These are phyloP conservation scores for Axea sp. DNA, from an alignment of 2,888 invertebrate species.

Conservation along the genomic window DNA sequence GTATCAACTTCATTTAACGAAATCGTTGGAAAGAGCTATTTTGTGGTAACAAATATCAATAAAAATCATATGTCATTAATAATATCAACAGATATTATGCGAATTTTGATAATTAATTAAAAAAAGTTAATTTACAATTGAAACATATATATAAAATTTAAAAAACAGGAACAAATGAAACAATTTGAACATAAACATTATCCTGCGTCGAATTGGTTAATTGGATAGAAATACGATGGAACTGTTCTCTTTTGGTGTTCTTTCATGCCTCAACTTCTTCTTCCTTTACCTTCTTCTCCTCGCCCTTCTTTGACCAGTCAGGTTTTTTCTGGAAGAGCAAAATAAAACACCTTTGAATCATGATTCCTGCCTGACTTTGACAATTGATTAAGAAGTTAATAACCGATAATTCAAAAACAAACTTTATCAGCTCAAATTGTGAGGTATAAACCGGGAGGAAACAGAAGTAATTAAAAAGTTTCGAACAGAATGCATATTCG, in stretches of 20 bases:
- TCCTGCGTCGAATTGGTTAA: conserved; percentile 56
- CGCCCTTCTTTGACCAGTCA: conserved; percentile 96
- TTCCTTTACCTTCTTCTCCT: conserved; percentile 92
- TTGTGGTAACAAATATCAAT: too few relatives aligned
- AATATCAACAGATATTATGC: too few relatives aligned
- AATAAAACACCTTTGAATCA: conserved; percentile 54
- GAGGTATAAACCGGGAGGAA: not conserved
- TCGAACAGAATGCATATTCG: too few relatives aligned
- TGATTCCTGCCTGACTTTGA: not conserved
- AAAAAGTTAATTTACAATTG: conserved; percentile 1
- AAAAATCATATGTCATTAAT: too few relatives aligned
- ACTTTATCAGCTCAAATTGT: conserved; percentile 26
- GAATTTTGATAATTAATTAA: too few relatives aligned
- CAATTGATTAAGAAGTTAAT: conserved; percentile 32
- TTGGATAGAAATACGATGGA: conserved; percentile 59
- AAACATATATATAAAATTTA: conserved; percentile 11
- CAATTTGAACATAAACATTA: conserved; percentile 59
- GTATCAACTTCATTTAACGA: too few relatives aligned
- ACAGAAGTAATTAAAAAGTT: conserved; percentile 10
- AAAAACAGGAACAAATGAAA: conserved; percentile 40
- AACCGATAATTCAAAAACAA: conserved; percentile 26
- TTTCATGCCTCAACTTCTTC: conserved; percentile 91
- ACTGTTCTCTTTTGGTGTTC: conserved; percentile 65
- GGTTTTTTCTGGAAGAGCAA: conserved; percentile 91
- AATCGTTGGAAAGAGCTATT: not conserved